Base-by-base conservation (phyloP, 2,797 vertebrate genomes). In the Coregonus sp. region DNA sequence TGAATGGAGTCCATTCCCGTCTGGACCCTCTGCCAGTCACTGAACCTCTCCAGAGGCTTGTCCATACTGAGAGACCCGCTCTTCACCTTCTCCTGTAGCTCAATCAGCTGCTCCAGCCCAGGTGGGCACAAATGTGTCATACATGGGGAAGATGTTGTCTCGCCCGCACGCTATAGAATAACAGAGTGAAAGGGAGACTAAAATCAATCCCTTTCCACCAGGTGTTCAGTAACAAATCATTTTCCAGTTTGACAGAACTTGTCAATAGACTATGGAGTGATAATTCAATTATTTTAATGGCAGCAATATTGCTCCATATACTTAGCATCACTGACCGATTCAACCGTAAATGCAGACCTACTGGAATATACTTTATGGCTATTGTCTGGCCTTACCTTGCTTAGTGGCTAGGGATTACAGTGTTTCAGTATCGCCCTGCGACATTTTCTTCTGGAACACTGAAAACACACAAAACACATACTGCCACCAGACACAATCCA, bases 41-140 rank as follows among this genome's bases (percentile, higher is more conserved):
- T 93, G 90, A 95, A 94, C 84, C 87, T 93, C 81, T 95, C 91
- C 78, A 94, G 84, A 12, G 95, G 93, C 81, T 94, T 91, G 50
- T 96, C 95, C 92, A 94, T 74, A 67, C 93, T 92, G 69, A 95
- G 87, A 1, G 78, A 77, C 0, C 94, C 94, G 4, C 75, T 89
- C 86, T 96, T 97, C 79, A 96, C 94, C 80, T 93, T 90, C 83
- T 95, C 90, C 78, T 97, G 96, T 25, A 96, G 85, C 74, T 90
- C 89, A 68, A 92, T 93, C 56, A 96, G 93, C 75, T 94, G 93
- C 68, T 95, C 90, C 70, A 95, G 93, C 0, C 93, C 90, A 0
- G 89, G 81, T 89, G 15, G 89, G 82, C 69, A 83, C 89, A 20
- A 92, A 79, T 12, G 90, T 86, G 68, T 93, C 89, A 0, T 91